Evolutionary conservation across 2,797 vertebrate genomes (phyloP), one percentile per base, ranked within the genome.

Genomic region (Petrocephalus sullivani): DNA sequence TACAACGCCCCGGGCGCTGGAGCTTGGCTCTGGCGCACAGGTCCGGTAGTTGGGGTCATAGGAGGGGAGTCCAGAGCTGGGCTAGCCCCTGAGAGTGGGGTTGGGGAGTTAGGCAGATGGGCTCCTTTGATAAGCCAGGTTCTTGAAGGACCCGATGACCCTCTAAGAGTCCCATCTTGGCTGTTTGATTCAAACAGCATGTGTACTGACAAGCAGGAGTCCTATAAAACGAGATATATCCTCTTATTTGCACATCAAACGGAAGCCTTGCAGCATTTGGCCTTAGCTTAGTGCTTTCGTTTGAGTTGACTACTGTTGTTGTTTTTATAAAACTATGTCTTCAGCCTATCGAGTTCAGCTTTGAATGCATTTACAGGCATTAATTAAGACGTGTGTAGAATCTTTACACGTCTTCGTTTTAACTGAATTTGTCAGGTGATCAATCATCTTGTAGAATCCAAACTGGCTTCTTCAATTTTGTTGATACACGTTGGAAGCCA

Each of bases 91-190:
- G 37, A 49, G 71, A 78, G 19, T n/a, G 64, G 12, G 64, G 91
- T 85, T 90, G 92, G 92, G 89, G 89, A 90, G 92, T 89, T 90
- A 92, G 37, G 28, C 87, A 91, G 89, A 89, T 0, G 49, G 49
- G 90, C 90, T 91, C 87, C 49, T 64, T 60, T 87, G 33, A 78
- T 56, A 51, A 87, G 51, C 23, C 54, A 14, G 58, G 67, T 54
- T 46, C 46, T 75, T 10, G 60, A 41, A 51, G 41, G 49, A 28
- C 23, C 58, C 10, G 61, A 87, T 46, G 41, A 78, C 71, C 71
- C 19, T 78, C 61, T 23, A 19, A 53, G 10, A 53, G 53, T 84
- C 46, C 53, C 82, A 16, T 64, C 86, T 87, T 28, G 86, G 60
- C 57, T 8, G 19, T 51, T 67, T 87, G 46, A 84, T 84, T 84